A percentile compares a stretch with the other conserved stretches of the same genome.
Evolutionary conservation across 1,140 invertebrate genomes (phyloP).

Genomic region (Drosophila watanabei): DNA sequence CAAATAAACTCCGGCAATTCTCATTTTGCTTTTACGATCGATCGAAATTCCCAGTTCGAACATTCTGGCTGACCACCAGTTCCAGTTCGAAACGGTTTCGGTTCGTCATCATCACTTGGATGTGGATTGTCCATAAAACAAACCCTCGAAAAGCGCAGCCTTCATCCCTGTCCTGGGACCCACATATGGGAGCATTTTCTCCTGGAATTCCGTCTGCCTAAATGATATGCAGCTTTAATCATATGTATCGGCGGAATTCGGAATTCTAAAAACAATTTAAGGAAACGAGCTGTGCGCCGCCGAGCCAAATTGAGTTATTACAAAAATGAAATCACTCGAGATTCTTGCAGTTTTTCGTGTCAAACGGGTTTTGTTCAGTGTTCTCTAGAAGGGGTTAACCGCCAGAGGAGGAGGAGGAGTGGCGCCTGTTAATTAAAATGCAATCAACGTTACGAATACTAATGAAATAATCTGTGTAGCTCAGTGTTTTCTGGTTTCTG

Average conservation of each 20-base stretch:
- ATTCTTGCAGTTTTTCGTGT: slow-evolving; percentile 70
- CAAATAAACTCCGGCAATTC: slow-evolving; percentile 77
- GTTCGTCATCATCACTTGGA: slow-evolving; percentile 53
- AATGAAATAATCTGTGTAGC: slow-evolving; percentile 62
- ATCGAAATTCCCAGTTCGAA: slow-evolving; percentile 79
- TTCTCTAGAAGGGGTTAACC: slow-evolving; percentile 7
- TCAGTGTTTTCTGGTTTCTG: slow-evolving; percentile 23
- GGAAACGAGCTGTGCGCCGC: slow-evolving; percentile 42
- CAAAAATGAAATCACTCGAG: slow-evolving; percentile 53
- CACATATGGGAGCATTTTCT: slow-evolving; percentile 37
- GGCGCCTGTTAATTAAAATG: slow-evolving; percentile 80
- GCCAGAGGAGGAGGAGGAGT: slow-evolving; percentile 25
- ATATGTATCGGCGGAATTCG: slow-evolving; percentile 26
- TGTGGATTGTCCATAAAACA: slow-evolving; percentile 30
- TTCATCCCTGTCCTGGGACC: slow-evolving; percentile 24
- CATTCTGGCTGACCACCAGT: slow-evolving; percentile 48
- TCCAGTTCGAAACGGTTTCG: slow-evolving; percentile 36
- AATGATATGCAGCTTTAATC: slow-evolving; percentile 26
- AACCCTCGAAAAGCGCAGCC: slow-evolving; percentile 9
- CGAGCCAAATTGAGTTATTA: slow-evolving; percentile 72
- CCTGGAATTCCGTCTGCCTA: background rate
- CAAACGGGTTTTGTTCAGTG: slow-evolving; percentile 56
- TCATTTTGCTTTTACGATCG: slow-evolving; percentile 80
- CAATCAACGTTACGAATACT: slow-evolving; percentile 78
- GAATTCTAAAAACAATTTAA: slow-evolving; percentile 64